Conservation (phyloP, 2,113 vertebrate species). For the Nothocercus nigrocapillus region DNA sequence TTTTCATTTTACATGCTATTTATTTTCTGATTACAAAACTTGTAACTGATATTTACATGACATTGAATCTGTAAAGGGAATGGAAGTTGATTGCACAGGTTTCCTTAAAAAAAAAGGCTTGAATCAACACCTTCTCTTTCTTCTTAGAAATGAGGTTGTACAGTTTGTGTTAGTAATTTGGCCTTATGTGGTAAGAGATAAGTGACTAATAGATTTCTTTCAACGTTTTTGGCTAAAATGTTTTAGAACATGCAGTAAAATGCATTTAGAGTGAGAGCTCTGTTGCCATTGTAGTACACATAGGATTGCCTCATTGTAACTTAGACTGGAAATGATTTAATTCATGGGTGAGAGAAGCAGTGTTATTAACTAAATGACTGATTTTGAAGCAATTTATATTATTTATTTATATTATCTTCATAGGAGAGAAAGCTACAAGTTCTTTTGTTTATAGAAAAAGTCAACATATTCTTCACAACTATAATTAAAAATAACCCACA, state of each 20-base stretch:
- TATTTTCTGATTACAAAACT: not conserved
- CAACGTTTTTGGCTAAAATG: not conserved
- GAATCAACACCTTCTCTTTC: not conserved
- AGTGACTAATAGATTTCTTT: not conserved
- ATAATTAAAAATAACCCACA: constrained; percentile 59
- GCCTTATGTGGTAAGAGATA: not conserved
- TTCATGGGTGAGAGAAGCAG: not conserved
- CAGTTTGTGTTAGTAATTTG: not conserved
- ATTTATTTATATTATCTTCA: not conserved
- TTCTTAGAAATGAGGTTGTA: not conserved
- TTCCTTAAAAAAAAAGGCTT: not conserved
- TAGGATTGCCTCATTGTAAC: not conserved
- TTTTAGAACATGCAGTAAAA: not conserved
- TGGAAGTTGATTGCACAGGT: not conserved
- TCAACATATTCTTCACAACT: not conserved
- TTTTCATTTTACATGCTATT: not conserved
- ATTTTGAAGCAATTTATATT: not conserved
- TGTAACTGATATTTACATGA: not conserved
- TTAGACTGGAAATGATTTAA: not conserved
- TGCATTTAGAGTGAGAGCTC: not conserved
- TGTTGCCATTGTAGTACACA: not conserved
- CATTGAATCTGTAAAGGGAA: not conserved
- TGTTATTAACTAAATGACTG: not conserved
- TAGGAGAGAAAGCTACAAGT: not conserved
- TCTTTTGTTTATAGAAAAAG: constrained; percentile 33